A percentile compares a stretch with the other conserved stretches of the same genome.
These are phyloP conservation scores for Salvelinus alpinus DNA, from an alignment of 2,113 vertebrate genomes.

Conservation along the genomic window DNA sequence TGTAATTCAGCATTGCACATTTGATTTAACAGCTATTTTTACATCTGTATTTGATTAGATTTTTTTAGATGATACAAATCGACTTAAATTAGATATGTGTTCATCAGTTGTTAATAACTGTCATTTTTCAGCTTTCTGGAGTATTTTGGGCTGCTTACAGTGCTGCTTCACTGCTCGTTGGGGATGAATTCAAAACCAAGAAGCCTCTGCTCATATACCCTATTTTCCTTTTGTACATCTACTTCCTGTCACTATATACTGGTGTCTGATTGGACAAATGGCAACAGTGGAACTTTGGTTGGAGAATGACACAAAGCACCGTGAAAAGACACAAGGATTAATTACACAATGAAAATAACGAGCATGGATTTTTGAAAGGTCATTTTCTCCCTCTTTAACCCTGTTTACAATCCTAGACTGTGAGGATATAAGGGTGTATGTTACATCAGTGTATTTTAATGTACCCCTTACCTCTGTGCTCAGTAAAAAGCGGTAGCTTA, in stretches of 20 bases:
- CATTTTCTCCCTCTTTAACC: slow-evolving; percentile 47
- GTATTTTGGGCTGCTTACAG: slow-evolving; percentile 99
- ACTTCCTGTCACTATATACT: slow-evolving; percentile 98
- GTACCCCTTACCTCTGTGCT: slow-evolving; percentile 74
- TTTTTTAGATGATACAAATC: background rate
- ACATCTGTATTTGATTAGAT: background rate
- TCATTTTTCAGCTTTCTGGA: slow-evolving; percentile 84
- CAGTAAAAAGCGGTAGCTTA: slow-evolving; percentile 77
- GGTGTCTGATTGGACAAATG: slow-evolving; percentile 84
- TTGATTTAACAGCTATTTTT: background rate
- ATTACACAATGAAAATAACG: slow-evolving; percentile 32
- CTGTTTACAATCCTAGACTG: slow-evolving; percentile 39
- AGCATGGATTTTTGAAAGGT: slow-evolving; percentile 43
- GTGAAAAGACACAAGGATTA: slow-evolving; percentile 20
- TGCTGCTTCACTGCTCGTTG: slow-evolving; percentile 94
- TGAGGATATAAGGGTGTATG: slow-evolving; percentile 59
- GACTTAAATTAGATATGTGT: background rate
- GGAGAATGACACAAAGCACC: slow-evolving; percentile 53
- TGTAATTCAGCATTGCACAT: background rate
- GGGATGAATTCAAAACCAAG: slow-evolving; percentile 99
- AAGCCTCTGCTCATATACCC: slow-evolving; percentile 99
- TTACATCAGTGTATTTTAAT: slow-evolving; percentile 80
- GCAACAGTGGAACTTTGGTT: slow-evolving; percentile 51
- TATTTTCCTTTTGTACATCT: slow-evolving; percentile 98
- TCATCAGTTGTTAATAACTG: background rate